These are phyloP conservation scores for Papilio machaon DNA, from an alignment of 1,140 invertebrate genomes.

Conservation along the genomic window DNA sequence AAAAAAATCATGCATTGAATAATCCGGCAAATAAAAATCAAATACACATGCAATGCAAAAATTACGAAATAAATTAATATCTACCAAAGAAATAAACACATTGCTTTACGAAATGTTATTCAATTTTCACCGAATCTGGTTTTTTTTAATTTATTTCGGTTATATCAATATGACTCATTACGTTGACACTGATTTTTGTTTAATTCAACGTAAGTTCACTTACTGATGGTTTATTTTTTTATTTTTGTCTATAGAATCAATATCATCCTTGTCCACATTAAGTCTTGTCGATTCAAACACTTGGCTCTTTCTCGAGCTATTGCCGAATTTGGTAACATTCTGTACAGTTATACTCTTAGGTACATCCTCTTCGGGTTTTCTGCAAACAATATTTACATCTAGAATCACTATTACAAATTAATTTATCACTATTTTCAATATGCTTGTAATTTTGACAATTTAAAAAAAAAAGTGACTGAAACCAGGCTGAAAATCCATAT, in stretches of 20 bases:
- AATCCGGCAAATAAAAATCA: slow-evolving; percentile 31
- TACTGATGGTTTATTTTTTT: slow-evolving; percentile 76
- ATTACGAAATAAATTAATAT: background rate
- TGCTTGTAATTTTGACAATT: too few relatives aligned
- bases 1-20: slow-evolving; percentile 31
- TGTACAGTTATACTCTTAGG: slow-evolving; percentile 75
- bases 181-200: slow-evolving; percentile 47
- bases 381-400: slow-evolving; percentile 70
- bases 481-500: too few relatives aligned
- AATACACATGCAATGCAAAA: slow-evolving; percentile 16
- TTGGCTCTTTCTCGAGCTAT: slow-evolving; percentile 78
- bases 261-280: slow-evolving; percentile 73
- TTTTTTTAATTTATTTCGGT: background rate
- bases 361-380: slow-evolving; percentile 77
- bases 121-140: too few relatives aligned
- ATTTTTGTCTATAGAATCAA: slow-evolving; percentile 72
- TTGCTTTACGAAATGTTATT: too few relatives aligned
- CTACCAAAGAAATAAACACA: too few relatives aligned
- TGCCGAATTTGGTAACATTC: slow-evolving; percentile 74
- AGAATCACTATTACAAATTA: background rate
- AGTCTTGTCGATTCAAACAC: slow-evolving; percentile 76
- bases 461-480: background rate
- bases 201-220: slow-evolving; percentile 50
- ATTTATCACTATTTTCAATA: background rate
- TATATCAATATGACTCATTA: background rate